These are phyloP conservation scores for Falco punctatus DNA, from an alignment of 2,113 vertebrate genomes.

Conservation along the genomic window DNA sequence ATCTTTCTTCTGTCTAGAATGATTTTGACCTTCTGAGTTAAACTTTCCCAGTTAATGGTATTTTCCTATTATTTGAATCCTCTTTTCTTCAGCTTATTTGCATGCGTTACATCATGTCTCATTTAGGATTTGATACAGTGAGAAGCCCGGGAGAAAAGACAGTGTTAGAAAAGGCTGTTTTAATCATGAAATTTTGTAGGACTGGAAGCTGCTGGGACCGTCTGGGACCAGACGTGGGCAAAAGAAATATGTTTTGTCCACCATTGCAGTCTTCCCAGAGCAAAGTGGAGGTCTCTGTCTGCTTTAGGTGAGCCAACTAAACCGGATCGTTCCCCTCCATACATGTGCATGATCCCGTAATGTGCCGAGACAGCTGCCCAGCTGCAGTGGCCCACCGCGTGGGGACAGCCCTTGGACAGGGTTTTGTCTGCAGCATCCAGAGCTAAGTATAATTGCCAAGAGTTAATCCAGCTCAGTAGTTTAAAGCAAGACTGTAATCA, in stretches of 20 bases:
- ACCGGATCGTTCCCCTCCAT: conserved; percentile 79
- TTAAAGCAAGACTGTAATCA: neutral
- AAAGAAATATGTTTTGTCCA: conserved; percentile 68
- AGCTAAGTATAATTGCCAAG: neutral
- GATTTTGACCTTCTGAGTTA: conserved; percentile 31
- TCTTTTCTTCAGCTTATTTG: conserved; percentile 37
- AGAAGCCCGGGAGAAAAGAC: neutral
- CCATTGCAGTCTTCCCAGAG: conserved; percentile 73
- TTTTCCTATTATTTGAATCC: conserved; percentile 29
- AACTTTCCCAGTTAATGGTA: conserved; percentile 2
- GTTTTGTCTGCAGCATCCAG: neutral
- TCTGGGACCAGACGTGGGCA: conserved; percentile 49
- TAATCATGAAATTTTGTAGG: neutral
- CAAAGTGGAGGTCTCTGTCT: conserved; percentile 80
- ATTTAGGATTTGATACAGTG: conserved; percentile 30
- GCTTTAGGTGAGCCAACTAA: conserved; percentile 67
- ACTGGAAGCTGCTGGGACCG: conserved; percentile 72
- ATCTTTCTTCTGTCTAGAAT: neutral
- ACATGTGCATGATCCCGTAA: neutral
- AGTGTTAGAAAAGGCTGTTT: neutral
- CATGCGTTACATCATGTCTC: conserved; percentile 13
- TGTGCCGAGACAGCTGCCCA: rapidly evolving
- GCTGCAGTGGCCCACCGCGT: neutral
- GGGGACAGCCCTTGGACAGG: neutral
- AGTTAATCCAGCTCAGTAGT: neutral